phyloP scores from a whole-genome alignment of 2,797 vertebrate species.

The Stomatorhinus walkeri region DNA sequence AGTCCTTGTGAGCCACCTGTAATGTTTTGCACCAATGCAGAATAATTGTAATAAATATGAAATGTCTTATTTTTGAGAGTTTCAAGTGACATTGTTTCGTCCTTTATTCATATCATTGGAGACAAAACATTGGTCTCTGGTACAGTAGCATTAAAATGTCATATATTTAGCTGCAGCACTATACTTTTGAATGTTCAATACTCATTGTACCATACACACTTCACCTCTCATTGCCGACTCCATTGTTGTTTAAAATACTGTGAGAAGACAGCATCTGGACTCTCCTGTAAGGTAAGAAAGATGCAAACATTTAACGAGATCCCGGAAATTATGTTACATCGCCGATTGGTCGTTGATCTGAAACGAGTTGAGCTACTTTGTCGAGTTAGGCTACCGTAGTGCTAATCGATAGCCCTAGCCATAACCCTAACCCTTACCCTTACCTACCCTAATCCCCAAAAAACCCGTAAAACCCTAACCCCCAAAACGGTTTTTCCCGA shows the following conservation, averaged over 20 bases:
- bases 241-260: constrained; percentile 33
- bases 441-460: too few species aligned
- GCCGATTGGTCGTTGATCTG: too few species aligned
- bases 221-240: constrained; percentile 48
- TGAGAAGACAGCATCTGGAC: background rate
- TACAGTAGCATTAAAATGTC: background rate
- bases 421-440: too few species aligned
- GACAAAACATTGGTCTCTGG: background rate
- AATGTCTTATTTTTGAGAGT: background rate
- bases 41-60: background rate
- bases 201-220: background rate
- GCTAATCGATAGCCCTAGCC: too few species aligned
- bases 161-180: background rate
- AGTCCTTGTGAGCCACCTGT: background rate
- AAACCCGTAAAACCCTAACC: too few species aligned
- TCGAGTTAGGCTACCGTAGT: too few species aligned
- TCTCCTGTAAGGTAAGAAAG: background rate
- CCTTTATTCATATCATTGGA: background rate
- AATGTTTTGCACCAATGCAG: background rate
- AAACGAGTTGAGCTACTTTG: too few species aligned
- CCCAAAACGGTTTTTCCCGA: background rate
- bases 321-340: background rate
- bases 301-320: background rate
- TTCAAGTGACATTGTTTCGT: background rate
- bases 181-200: background rate